These are phyloP conservation scores for Noturus placidus DNA, from an alignment of 2,113 vertebrate genomes.

Conservation along the genomic window DNA sequence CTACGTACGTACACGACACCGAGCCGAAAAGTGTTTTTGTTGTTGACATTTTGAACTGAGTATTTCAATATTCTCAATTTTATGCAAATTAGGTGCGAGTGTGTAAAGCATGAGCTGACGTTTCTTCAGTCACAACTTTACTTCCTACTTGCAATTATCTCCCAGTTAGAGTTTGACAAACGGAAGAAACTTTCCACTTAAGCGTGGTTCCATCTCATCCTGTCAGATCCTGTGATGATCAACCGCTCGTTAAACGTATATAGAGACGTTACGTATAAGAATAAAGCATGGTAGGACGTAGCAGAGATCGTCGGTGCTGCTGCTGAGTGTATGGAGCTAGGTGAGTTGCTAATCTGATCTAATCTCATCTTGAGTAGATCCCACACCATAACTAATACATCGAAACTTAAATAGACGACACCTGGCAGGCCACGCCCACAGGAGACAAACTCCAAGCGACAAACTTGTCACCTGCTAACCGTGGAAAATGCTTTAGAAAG, in stretches of 20 bases:
- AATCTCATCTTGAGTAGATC: too few relatives aligned
- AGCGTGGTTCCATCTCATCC: too few relatives aligned
- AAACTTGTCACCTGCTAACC: neutral
- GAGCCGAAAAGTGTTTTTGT: too few relatives aligned
- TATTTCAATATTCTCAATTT: neutral
- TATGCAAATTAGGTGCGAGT: neutral
- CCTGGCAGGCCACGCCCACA: neutral
- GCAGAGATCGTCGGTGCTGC: too few relatives aligned
- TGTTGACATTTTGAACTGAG: too few relatives aligned
- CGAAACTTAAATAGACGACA: neutral
- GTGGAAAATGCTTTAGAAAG: neutral
- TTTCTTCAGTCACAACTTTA: constrained; percentile 33
- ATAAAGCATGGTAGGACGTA: neutral
- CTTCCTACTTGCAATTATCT: neutral
- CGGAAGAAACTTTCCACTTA: too few relatives aligned
- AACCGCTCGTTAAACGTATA: neutral
- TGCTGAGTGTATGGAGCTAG: too few relatives aligned
- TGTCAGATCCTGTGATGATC: too few relatives aligned
- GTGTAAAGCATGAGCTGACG: too few relatives aligned
- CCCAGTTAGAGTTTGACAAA: neutral
- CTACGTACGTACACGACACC: too few relatives aligned
- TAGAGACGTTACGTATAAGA: neutral
- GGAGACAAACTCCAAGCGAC: neutral
- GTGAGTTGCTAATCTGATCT: too few relatives aligned
- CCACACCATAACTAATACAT: neutral